These are phyloP conservation scores for Latrodectus elegans DNA, from an alignment of 2,888 invertebrate genomes.

Conservation along the genomic window DNA sequence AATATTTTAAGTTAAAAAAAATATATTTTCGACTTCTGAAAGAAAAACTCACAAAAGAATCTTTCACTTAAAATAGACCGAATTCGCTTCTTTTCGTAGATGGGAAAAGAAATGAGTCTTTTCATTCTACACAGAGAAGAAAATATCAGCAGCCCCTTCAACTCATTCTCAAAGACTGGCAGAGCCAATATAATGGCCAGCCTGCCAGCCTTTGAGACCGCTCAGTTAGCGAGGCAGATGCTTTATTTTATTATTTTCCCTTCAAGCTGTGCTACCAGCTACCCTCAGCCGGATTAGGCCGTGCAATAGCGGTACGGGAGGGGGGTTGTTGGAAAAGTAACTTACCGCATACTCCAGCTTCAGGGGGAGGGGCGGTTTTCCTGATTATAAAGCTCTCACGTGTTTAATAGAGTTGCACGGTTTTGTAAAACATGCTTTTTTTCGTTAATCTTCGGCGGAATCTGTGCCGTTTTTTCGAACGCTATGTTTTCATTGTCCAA, in stretches of 20 bases:
- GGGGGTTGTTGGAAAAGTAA: constrained; percentile 7
- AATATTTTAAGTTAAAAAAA: constrained; percentile 25
- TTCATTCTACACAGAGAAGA: constrained; percentile 5
- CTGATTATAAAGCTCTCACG: constrained; percentile 56
- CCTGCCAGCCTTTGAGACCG: too few species aligned
- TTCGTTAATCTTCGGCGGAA: constrained; percentile 6
- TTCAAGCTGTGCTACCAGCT: too few species aligned
- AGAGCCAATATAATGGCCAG: too few species aligned
- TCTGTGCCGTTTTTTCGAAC: neutral
- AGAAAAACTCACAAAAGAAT: constrained; percentile 30
- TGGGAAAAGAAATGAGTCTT: neutral
- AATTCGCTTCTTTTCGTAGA: constrained; percentile 54
- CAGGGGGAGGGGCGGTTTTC: constrained; percentile 8
- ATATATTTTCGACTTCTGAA: constrained; percentile 40
- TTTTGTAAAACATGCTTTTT: constrained; percentile 21
- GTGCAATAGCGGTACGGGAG: too few species aligned
- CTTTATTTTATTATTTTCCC: too few species aligned
- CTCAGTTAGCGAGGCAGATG: constrained; percentile 2
- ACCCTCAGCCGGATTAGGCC: neutral
- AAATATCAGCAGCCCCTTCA: constrained; percentile 28
- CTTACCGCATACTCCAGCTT: neutral
- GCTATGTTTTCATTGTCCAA: too few species aligned
- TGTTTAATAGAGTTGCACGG: constrained; percentile 23
- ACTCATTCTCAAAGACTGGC: too few species aligned
- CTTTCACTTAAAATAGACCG: constrained; percentile 18